These are phyloP conservation scores for Circaetus gallicus DNA, from an alignment of 2,113 vertebrate genomes.

Conservation along the genomic window DNA sequence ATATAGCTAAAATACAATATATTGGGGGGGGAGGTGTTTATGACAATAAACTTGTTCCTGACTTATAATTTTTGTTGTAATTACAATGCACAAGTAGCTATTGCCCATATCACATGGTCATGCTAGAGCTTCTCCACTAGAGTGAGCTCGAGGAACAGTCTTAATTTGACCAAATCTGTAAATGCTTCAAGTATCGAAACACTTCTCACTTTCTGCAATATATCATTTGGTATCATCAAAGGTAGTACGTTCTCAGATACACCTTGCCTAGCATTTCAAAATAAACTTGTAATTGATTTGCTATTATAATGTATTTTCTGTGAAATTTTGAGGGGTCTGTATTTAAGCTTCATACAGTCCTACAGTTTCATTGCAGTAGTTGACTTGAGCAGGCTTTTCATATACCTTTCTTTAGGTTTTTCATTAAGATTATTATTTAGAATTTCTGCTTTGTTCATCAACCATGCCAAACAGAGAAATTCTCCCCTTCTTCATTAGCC, in stretches of 20 bases:
- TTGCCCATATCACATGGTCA: background rate
- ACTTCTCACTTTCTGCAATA: accelerated
- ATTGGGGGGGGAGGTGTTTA: background rate
- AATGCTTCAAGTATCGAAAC: accelerated
- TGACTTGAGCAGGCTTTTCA: background rate
- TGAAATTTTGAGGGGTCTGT: background rate
- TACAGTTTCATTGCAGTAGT: background rate
- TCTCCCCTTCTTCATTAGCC: background rate
- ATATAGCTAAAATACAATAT: background rate
- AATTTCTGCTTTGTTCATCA: background rate
- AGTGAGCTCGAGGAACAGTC: background rate
- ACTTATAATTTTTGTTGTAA: background rate
- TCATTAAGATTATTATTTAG: background rate
- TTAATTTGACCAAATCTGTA: background rate
- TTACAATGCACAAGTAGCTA: background rate
- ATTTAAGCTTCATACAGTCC: background rate
- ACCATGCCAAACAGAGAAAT: background rate
- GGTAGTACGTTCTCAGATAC: accelerated
- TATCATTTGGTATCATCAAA: background rate
- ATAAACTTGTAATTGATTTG: background rate
- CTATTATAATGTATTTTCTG: background rate
- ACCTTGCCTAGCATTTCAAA: background rate
- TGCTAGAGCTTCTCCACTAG: background rate
- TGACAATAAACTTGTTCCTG: background rate
- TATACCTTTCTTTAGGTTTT: background rate